Evolutionary conservation across 2,888 invertebrate species (phyloP), one percentile per base, ranked within the genome.

Genomic region (Drosophila falleni): DNA sequence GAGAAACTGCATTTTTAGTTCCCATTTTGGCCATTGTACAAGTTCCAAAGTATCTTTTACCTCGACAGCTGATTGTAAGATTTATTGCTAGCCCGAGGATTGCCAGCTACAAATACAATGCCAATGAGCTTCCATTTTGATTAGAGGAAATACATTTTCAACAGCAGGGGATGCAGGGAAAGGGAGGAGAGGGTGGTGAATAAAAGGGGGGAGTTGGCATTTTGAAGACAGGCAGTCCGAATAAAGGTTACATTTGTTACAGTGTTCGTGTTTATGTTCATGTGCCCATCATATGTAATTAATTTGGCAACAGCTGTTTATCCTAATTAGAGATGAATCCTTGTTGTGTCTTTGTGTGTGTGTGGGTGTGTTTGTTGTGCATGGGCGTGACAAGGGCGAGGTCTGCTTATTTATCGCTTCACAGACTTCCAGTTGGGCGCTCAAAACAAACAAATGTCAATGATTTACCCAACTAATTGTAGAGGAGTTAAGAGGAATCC

Each of bases 281-380:
- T 78, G 70, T 75, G 77, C 74, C 77, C 81, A 73, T 89, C 81
- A 87, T 81, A 81, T 89, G 87, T 86, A 87, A 86, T 86, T 86
- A 89, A 89, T 89, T 89, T 79, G 84, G 85, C 87, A 85, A 85
- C 85, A 86, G 80, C 88, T 86, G 85, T 81, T 89, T 81, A 87
- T 84, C 84, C 87, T 81, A 84, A 84, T 84, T 84, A 89, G 74
- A 72, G 76, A 74, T 74, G 71, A 83, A 60, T 77, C 75, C 75
- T 50, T 74, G 44, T 49, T 60, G 42, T 50, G 16, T n/a, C 23
- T 31, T 10, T 49, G 33, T n/a, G 39, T 39, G 16, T 46, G 46
- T n/a, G 37, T 16, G 13, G 19, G 31, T 31, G 15, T 42, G 33
- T 33, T 51, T 1, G 23, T 23, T 55, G 44, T 29, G 35, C 11